Base-by-base conservation (phyloP, 2,797 vertebrate genomes). In the Microctenopoma lineatum region DNA sequence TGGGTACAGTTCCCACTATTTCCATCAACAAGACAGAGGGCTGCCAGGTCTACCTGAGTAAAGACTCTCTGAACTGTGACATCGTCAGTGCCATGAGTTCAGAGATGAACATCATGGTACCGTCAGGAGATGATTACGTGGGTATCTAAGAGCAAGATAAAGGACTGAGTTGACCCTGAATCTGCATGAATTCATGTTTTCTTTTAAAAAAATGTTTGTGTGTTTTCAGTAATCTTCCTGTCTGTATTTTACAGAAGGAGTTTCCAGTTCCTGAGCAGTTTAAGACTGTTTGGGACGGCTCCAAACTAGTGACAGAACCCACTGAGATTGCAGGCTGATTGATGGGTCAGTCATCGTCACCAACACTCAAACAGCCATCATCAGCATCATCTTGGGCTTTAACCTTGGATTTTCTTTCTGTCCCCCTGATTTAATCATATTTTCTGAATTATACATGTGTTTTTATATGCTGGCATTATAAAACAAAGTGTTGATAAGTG, bases 1-100 rank as follows among this genome's bases (percentile, higher is more conserved):
- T 96, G 91, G 97, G 97, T 64, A 96, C 81, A 87, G 98, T 99
- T 87, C 98, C 98, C 81, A 98, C 97, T 15, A 96, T 99, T 87
- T 99, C 98, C 77, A 96, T 99, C 87, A 99, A 99, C 88, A 98
- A 97, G 90, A 99, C 98, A 3, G 98, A 99, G 75, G 98, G 98
- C 62, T 99, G 98, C 84, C 97, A 99, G 73, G 90, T 99, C 73
- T 99, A 98, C 93, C 91, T 99, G 90, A 98, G 96, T 48, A 94
- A 96, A 66, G 95, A 94, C 1, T 95, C 98, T 0, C 85, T 98
- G 59, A 91, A 88, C 78, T 99, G 98, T 89, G 96, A 97, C 90
- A 96, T 99, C 25, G 94, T 99, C 90, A 99, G 98, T 69, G 98
- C 98, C 89, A 99, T 95, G 85, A 99, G 97, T 75, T 99, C 98